These are phyloP conservation scores for Prorops nasuta DNA, from an alignment of 1,140 invertebrate species.

Conservation along the genomic window DNA sequence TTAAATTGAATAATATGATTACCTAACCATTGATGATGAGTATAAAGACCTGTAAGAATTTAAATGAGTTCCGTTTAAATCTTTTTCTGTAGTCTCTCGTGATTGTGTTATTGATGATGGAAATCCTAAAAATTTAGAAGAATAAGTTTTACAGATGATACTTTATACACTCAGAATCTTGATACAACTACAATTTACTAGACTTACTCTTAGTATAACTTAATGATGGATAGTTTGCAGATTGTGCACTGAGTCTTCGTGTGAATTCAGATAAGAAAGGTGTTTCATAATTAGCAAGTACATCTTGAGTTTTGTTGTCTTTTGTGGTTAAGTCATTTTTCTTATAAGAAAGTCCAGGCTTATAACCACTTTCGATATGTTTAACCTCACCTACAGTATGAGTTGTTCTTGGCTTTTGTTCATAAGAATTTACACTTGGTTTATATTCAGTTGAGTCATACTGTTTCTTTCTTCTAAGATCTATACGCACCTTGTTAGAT, in stretches of 20 bases:
- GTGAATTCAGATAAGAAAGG: constrained; percentile 70
- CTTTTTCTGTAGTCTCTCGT: constrained; percentile 46
- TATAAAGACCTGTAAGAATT: constrained; percentile 40
- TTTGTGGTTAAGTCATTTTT: constrained; percentile 24
- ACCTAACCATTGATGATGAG: constrained; percentile 38
- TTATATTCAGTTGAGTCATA: constrained; percentile 19
- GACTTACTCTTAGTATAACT: no score
- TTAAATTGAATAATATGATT: constrained; percentile 4
- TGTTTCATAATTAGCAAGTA: constrained; percentile 56
- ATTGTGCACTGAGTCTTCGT: constrained; percentile 59
- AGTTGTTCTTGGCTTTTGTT: constrained; percentile 20
- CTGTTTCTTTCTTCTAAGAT: constrained; percentile 17
- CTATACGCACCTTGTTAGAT: no score
- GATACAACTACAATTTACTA: no score
- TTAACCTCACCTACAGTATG: constrained; percentile 29
- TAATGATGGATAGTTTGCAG: constrained; percentile 49
- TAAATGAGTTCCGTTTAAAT: constrained; percentile 52
- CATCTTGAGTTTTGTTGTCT: constrained; percentile 31
- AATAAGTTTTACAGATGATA: neutral
- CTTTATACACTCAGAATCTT: no score
- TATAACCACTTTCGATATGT: constrained; percentile 29
- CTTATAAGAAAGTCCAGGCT: constrained; percentile 29
- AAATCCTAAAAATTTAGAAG: neutral
- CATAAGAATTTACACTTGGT: constrained; percentile 19
- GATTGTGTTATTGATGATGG: neutral